A percentile compares a stretch with the other conserved stretches of the same genome.
phyloP scores from a whole-genome alignment of 2,113 vertebrate genomes.

The Ondatra zibethicus region DNA sequence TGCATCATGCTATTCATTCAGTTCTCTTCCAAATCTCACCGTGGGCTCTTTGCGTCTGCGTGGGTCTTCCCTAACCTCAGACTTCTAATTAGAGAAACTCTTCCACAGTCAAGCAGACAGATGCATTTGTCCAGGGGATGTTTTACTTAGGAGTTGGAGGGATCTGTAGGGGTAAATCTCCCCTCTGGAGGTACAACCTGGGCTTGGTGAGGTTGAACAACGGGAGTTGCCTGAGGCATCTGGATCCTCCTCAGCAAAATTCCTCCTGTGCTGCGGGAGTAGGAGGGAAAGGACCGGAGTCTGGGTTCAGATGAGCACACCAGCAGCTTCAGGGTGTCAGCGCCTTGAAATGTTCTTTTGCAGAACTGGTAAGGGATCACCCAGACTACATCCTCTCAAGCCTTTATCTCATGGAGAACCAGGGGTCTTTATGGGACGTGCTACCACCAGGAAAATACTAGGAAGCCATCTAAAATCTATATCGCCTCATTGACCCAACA shows the following conservation, averaged over 20 bases:
- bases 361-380: not conserved
- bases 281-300: not conserved
- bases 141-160: not conserved
- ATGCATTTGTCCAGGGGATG: not conserved
- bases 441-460: not conserved
- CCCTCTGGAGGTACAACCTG: not conserved
- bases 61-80: not conserved
- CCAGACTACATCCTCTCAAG: not conserved
- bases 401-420: not conserved
- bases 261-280: accelerated
- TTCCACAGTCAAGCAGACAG: not conserved
- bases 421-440: not conserved
- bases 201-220: not conserved
- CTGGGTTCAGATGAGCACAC: not conserved
- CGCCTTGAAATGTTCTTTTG: not conserved
- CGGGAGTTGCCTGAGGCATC: not conserved
- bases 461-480: not conserved
- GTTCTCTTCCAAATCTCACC: not conserved
- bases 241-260: not conserved
- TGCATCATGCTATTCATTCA: no score
- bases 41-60: accelerated
- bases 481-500: not conserved
- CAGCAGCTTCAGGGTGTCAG: not conserved
- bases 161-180: not conserved
- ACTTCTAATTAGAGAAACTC: not conserved